Evolutionary conservation across 1,140 invertebrate genomes (phyloP).

Genomic region (Pachypeltis micranthus): DNA sequence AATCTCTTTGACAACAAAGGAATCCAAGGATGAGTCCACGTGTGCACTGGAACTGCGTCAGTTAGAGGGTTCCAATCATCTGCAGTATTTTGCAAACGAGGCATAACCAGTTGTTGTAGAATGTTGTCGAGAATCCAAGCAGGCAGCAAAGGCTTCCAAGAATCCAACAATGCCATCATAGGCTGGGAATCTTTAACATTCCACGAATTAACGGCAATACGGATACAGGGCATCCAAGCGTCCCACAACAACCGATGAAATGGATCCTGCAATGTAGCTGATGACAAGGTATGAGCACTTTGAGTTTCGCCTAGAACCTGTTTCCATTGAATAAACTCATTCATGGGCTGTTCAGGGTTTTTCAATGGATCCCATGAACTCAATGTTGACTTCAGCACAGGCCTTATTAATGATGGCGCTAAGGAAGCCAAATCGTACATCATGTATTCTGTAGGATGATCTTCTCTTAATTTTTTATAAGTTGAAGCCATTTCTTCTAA

Average conservation of each 20-base stretch:
- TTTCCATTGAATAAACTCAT: conserved; percentile 62
- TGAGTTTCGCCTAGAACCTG: conserved; percentile 42
- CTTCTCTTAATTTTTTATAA: conserved; percentile 53
- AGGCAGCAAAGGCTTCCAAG: conserved; percentile 70
- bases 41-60: conserved; percentile 86
- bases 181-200: conserved; percentile 41
- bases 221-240: conserved; percentile 71
- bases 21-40: conserved; percentile 95
- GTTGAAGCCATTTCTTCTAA: conserved; percentile 58
- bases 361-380: conserved; percentile 60
- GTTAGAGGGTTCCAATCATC: conserved; percentile 88
- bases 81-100: conserved; percentile 65
- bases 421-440: conserved; percentile 51
- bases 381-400: conserved; percentile 54
- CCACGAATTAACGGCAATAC: conserved; percentile 42
- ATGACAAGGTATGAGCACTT: conserved; percentile 33
- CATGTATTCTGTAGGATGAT: conserved; percentile 48
- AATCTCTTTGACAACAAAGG: conserved; percentile 58
- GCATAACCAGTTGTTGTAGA: conserved; percentile 67
- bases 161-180: conserved; percentile 66
- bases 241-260: conserved; percentile 80
- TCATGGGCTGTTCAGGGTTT: conserved; percentile 46
- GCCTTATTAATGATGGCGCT: conserved; percentile 49
- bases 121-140: conserved; percentile 73
- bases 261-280: conserved; percentile 48